A percentile compares a stretch with the other conserved stretches of the same genome.
These are phyloP conservation scores for Cosmopolites sordidus DNA, from an alignment of 2,888 invertebrate species.

Conservation along the genomic window DNA sequence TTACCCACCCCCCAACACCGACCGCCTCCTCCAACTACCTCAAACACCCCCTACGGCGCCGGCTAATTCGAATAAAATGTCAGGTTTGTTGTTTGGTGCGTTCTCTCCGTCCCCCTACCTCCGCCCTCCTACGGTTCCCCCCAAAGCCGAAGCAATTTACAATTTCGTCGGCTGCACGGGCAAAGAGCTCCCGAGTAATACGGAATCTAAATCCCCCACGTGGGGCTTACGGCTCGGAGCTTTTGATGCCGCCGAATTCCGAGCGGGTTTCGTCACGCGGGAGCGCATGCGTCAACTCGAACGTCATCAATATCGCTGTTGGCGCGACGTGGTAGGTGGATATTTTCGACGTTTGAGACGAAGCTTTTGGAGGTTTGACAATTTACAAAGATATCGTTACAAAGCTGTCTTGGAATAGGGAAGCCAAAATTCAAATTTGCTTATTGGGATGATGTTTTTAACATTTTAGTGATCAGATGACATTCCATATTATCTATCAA, in stretches of 20 bases:
- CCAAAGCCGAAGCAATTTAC: slow-evolving; percentile 1
- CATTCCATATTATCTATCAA: no score
- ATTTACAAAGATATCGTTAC: no score
- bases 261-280: slow-evolving; percentile 4
- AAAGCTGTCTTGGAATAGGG: no score
- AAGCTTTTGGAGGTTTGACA: no score
- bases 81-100: background rate
- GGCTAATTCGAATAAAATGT: slow-evolving; percentile 1
- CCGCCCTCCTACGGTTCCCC: background rate
- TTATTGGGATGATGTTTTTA: no score
- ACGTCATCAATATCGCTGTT: slow-evolving; percentile 20
- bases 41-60: background rate
- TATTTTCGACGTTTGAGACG: slow-evolving; percentile 7
- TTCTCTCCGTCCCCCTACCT: background rate
- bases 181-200: slow-evolving; percentile 11
- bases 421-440: no score
- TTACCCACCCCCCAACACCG: background rate
- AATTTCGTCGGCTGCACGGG: background rate
- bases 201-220: slow-evolving; percentile 27
- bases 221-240: slow-evolving; percentile 20
- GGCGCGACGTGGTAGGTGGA: slow-evolving; percentile 17
- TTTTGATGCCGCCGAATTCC: slow-evolving; percentile 18
- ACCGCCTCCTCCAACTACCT: no score
- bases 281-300: slow-evolving; percentile 12
- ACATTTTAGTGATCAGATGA: no score